These are phyloP conservation scores for Nycticryphes semicollaris DNA, from an alignment of 2,113 vertebrate genomes.

Conservation along the genomic window DNA sequence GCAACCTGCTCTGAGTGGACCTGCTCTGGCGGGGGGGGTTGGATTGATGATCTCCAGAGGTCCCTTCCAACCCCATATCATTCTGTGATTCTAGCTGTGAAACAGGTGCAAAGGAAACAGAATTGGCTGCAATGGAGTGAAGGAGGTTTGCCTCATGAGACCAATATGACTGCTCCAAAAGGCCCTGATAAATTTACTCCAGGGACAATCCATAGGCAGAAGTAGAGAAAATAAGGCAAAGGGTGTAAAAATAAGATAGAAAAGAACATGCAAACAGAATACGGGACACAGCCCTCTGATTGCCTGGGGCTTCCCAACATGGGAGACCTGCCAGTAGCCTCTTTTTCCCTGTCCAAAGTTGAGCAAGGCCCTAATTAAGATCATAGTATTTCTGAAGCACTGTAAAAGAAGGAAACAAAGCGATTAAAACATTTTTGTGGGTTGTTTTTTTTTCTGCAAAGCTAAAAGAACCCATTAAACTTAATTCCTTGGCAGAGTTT, in stretches of 20 bases:
- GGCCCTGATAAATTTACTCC: neutral
- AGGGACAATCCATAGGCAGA: neutral
- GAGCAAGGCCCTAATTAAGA: neutral
- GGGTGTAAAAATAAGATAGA: neutral
- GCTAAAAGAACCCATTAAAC: neutral
- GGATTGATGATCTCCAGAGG: too few relatives aligned
- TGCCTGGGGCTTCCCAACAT: neutral
- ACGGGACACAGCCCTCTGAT: neutral
- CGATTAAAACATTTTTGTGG: rapidly evolving
- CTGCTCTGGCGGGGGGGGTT: too few relatives aligned
- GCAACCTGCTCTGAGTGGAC: too few relatives aligned
- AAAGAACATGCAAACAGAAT: neutral
- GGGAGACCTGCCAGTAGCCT: neutral
- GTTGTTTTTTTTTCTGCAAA: neutral
- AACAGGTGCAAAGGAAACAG: neutral
- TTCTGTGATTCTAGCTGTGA: neutral
- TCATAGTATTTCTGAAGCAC: neutral
- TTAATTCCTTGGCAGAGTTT: neutral
- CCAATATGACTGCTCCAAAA: neutral
- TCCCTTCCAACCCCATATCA: too few relatives aligned
- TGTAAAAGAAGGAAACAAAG: neutral
- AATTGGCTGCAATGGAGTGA: rapidly evolving
- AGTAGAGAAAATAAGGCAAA: neutral
- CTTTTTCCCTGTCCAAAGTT: neutral
- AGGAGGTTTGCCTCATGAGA: neutral